These are phyloP conservation scores for Montifringilla adamsi DNA, from an alignment of 2,113 vertebrate genomes.

Conservation along the genomic window DNA sequence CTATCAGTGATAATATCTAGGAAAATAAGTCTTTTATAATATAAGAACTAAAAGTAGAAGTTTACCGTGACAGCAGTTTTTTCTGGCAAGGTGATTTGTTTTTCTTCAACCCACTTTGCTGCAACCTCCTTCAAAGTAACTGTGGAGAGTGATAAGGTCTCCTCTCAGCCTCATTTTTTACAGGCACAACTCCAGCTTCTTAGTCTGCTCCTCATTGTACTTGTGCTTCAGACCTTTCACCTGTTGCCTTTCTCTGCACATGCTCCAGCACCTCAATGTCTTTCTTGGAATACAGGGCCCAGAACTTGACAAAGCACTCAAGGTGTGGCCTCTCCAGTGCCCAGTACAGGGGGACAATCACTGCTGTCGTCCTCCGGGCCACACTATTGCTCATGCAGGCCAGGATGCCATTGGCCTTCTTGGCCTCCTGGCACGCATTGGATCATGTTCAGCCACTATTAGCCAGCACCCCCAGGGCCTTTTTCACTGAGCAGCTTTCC, in stretches of 20 bases:
- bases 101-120: background rate
- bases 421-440: background rate
- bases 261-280: rapidly evolving
- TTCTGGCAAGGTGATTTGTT: background rate
- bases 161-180: background rate
- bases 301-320: background rate
- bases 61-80: background rate
- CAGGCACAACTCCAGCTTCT: background rate
- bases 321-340: background rate
- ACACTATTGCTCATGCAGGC: background rate
- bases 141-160: background rate
- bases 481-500: background rate
- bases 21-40: background rate
- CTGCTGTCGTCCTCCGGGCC: background rate
- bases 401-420: background rate
- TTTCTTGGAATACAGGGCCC: background rate
- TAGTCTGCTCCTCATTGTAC: background rate
- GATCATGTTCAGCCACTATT: rapidly evolving
- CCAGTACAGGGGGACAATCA: background rate
- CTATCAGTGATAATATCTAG: background rate
- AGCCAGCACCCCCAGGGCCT: background rate
- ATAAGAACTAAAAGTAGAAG: background rate
- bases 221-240: background rate
- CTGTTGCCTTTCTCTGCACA: background rate
- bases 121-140: background rate